phyloP scores from a whole-genome alignment of 2,888 invertebrate genomes.

The Pherbina coryleti region DNA sequence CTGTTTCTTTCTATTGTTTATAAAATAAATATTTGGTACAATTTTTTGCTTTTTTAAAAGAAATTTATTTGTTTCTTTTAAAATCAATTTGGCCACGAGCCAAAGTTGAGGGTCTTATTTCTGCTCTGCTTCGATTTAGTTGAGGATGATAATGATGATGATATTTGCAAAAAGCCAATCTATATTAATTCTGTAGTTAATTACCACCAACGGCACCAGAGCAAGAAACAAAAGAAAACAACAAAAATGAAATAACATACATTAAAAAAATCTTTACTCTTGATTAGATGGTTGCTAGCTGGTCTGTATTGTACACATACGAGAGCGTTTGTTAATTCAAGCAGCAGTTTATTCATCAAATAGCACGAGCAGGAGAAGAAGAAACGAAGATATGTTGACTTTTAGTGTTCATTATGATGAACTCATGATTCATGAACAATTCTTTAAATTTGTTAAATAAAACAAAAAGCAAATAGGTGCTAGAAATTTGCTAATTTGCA shows the following conservation, averaged over 20 bases:
- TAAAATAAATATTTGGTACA: not conserved
- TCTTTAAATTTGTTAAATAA: too few species aligned
- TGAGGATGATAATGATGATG: not conserved
- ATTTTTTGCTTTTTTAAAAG: not conserved
- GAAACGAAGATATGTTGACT: too few species aligned
- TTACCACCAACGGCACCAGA: not conserved
- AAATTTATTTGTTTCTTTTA: not conserved
- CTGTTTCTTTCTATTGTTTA: not conserved
- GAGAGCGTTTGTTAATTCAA: too few species aligned
- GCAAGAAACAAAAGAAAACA: not conserved
- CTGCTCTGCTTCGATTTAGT: not conserved
- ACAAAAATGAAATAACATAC: not conserved
- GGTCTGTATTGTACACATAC: too few species aligned
- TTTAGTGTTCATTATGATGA: too few species aligned
- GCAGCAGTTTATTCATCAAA: too few species aligned
- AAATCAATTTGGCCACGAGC: not conserved
- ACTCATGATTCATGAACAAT: too few species aligned
- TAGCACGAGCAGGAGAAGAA: too few species aligned
- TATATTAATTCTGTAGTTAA: constrained; percentile 3
- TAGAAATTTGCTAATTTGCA: too few species aligned
- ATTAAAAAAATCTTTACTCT: too few species aligned
- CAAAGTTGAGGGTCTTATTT: not conserved
- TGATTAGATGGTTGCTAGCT: too few species aligned
- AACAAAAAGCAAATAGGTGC: too few species aligned
- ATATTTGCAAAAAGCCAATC: not conserved